Evolutionary conservation across 2,888 invertebrate genomes (phyloP).

Genomic region (Dioctria rufipes): DNA sequence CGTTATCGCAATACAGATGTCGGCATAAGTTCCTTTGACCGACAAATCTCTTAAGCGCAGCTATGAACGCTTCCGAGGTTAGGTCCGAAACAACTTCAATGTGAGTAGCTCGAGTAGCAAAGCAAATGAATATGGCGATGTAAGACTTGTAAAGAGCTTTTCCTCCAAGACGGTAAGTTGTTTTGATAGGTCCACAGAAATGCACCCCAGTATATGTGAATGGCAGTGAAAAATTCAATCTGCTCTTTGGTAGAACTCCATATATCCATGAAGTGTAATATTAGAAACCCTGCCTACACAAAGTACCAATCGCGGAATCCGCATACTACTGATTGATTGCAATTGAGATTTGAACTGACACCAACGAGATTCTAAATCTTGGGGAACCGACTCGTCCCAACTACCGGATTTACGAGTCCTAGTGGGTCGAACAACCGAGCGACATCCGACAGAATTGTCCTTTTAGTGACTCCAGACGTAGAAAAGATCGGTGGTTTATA

Average conservation of each 20-base stretch:
- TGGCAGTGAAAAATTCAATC: neutral
- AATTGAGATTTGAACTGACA: slow-evolving; percentile 11
- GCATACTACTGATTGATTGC: neutral
- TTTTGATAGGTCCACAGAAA: slow-evolving; percentile 37
- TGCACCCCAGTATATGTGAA: slow-evolving; percentile 16
- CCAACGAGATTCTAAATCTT: no score
- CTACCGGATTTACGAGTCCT: slow-evolving; percentile 14
- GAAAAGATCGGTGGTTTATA: neutral
- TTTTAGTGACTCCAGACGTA: neutral
- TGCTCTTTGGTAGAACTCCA: neutral
- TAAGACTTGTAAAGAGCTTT: slow-evolving; percentile 56
- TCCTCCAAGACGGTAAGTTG: slow-evolving; percentile 50
- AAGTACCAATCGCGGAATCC: neutral
- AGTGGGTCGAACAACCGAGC: slow-evolving; percentile 32
- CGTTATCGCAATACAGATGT: slow-evolving; percentile 51
- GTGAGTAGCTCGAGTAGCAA: slow-evolving; percentile 54
- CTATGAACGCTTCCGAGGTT: slow-evolving; percentile 58
- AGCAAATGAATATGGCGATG: slow-evolving; percentile 59
- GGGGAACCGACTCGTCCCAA: neutral
- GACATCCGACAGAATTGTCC: neutral
- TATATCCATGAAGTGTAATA: neutral
- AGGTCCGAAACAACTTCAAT: no score
- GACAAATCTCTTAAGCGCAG: slow-evolving; percentile 57
- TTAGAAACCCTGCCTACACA: neutral
- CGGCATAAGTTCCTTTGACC: slow-evolving; percentile 54